A percentile compares a stretch with the other conserved stretches of the same genome.
Conservation (phyloP, 2,797 vertebrate genomes). For the Poeciliopsis turneri region DNA sequence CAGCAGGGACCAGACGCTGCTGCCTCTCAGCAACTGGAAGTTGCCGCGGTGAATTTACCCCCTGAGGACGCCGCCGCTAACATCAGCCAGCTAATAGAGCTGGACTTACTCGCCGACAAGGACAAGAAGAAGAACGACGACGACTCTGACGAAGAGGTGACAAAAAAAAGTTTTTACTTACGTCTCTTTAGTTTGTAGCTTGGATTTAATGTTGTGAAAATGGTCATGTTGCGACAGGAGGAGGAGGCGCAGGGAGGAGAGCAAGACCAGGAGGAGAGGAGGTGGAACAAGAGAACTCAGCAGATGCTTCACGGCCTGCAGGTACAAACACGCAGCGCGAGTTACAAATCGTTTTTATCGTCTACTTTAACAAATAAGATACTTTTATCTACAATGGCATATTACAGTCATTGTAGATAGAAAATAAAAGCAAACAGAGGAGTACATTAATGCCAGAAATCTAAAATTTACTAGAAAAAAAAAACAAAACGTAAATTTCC, state of each 20-base stretch:
- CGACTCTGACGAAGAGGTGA: constrained; percentile 90
- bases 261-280: constrained; percentile 97
- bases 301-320: constrained; percentile 99
- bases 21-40: constrained; percentile 82
- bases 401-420: too few relatives aligned
- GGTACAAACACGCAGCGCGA: constrained; percentile 60
- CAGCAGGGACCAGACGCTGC: constrained; percentile 62
- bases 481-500: too few relatives aligned
- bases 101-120: constrained; percentile 91
- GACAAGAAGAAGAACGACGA: constrained; percentile 91
- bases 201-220: constrained; percentile 17
- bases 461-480: too few relatives aligned
- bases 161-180: neutral
- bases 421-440: too few relatives aligned
- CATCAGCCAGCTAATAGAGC: constrained; percentile 91
- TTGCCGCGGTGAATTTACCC: constrained; percentile 88
- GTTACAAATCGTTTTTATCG: neutral
- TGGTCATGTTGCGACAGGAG: constrained; percentile 55
- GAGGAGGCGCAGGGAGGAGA: constrained; percentile 92
- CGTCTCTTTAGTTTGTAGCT: neutral
- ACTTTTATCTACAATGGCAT: neutral
- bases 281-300: constrained; percentile 99
- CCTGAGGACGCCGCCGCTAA: constrained; percentile 87
- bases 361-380: too few relatives aligned
- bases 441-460: too few relatives aligned